Evolutionary conservation across 2,113 vertebrate species (phyloP).

Genomic region (Chamaetylas fuelleborni): DNA sequence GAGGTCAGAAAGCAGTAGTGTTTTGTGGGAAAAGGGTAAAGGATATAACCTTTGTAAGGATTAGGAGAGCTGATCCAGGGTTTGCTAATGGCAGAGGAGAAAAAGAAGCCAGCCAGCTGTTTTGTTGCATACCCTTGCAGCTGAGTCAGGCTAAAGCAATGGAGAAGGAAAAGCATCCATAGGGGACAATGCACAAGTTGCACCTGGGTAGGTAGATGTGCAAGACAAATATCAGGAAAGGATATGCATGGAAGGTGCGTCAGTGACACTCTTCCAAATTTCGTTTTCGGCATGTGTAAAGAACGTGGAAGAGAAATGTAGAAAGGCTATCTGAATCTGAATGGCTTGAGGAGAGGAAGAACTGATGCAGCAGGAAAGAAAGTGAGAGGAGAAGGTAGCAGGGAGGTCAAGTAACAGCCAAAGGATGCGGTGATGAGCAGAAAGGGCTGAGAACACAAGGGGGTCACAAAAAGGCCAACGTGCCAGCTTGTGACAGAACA

Average conservation of each 20-base stretch:
- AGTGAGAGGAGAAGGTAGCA: neutral
- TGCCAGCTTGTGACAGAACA: neutral
- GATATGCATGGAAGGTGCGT: neutral
- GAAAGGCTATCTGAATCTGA: neutral
- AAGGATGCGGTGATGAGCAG: neutral
- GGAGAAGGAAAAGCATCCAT: neutral
- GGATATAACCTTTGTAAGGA: neutral
- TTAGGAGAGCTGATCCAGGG: constrained; percentile 14
- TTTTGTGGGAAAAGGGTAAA: neutral
- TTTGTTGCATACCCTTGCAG: neutral
- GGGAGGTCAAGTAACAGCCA: neutral
- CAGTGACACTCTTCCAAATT: neutral
- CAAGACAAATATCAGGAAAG: neutral
- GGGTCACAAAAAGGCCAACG: neutral
- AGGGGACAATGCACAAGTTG: neutral
- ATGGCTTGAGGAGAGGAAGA: neutral
- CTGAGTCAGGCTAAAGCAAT: neutral
- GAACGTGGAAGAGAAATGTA: neutral
- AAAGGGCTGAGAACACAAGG: neutral
- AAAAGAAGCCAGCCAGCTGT: neutral
- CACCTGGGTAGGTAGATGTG: neutral
- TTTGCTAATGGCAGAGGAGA: neutral
- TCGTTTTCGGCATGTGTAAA: neutral
- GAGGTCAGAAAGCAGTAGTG: neutral
- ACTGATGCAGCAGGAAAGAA: neutral